These are phyloP conservation scores for Argynnis bischoffii DNA, from an alignment of 2,888 invertebrate species.

Conservation along the genomic window DNA sequence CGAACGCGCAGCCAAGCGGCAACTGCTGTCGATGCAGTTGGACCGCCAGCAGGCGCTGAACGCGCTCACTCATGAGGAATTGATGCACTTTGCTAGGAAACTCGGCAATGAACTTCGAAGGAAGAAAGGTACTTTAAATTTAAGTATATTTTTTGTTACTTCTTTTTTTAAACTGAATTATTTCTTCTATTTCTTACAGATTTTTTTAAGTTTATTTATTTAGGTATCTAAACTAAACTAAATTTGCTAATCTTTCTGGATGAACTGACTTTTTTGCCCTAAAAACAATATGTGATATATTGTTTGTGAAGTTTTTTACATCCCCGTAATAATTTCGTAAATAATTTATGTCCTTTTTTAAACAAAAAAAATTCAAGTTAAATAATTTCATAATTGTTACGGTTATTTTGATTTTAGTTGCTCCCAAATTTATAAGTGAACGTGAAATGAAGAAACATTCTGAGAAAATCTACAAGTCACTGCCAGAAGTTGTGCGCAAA, in stretches of 20 bases:
- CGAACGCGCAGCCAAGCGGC: constrained; percentile 60
- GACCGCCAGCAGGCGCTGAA: constrained; percentile 58
- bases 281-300: too few species aligned
- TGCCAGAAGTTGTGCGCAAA: constrained; percentile 88
- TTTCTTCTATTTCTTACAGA: too few species aligned
- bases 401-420: constrained; percentile 49
- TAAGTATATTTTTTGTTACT: not conserved
- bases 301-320: too few species aligned
- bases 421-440: constrained; percentile 74
- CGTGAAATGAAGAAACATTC: constrained; percentile 76
- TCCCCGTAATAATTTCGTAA: too few species aligned
- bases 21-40: constrained; percentile 71
- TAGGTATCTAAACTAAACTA: too few species aligned
- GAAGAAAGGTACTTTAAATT: constrained; percentile 51
- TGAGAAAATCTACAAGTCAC: constrained; percentile 83
- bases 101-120: constrained; percentile 58
- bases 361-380: too few species aligned
- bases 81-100: constrained; percentile 58
- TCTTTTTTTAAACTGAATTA: constrained; percentile 7
- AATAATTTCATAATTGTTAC: too few species aligned
- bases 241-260: too few species aligned
- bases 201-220: too few species aligned
- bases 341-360: too few species aligned
- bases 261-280: too few species aligned
- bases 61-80: constrained; percentile 52